phyloP scores from a whole-genome alignment of 2,888 invertebrate genomes.

The Paralinhomoeus sp. region DNA sequence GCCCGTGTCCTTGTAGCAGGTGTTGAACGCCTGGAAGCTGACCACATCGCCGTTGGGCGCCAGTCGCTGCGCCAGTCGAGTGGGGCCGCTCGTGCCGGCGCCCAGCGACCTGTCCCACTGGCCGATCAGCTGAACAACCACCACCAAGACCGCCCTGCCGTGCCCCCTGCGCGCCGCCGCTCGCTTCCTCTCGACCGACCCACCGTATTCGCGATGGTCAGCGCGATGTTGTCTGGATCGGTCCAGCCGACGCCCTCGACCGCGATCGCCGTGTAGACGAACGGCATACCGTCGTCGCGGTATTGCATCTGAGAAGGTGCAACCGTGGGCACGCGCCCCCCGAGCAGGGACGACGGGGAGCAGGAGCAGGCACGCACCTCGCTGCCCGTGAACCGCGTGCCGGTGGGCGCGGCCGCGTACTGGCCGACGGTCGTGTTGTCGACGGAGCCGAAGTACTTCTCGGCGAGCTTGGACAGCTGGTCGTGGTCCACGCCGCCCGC shows the following conservation, averaged over 20 bases:
- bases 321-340: too few relatives aligned
- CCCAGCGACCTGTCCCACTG: conserved; percentile 58
- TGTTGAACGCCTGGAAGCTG: conserved; percentile 65
- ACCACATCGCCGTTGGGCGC: conserved; percentile 52
- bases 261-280: conserved; percentile 78
- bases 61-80: conserved; percentile 53
- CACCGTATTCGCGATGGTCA: conserved; percentile 85
- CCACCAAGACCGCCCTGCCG: too few relatives aligned
- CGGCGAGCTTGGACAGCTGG: conserved; percentile 55
- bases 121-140: conserved; percentile 44
- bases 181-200: conserved; percentile 5
- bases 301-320: conserved; percentile 6
- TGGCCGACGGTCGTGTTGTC: conserved; percentile 28
- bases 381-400: conserved; percentile 64
- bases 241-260: conserved; percentile 90
- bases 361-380: conserved; percentile 17
- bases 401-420: conserved; percentile 42
- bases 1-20: conserved; percentile 96
- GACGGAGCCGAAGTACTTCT: conserved; percentile 44
- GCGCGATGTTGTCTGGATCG: conserved; percentile 82
- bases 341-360: not conserved
- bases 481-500: conserved; percentile 74
- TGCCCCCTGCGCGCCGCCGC: too few relatives aligned
- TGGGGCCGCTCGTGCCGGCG: conserved; percentile 69
- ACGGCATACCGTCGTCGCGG: conserved; percentile 41